These are phyloP conservation scores for Drosophila lini DNA, from an alignment of 1,140 invertebrate species.

Conservation along the genomic window DNA sequence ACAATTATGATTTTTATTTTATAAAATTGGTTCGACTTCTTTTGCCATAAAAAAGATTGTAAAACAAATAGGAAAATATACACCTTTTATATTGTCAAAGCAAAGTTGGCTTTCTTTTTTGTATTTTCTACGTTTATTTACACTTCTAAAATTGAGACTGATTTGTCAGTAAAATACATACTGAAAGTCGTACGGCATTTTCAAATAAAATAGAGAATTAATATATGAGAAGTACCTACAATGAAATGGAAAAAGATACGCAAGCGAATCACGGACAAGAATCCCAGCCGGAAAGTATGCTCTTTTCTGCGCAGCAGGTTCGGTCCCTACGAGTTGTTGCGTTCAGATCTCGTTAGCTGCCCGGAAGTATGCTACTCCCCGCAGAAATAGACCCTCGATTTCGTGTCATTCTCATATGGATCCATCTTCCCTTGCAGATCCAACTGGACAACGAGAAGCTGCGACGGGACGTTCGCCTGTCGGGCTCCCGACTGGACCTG, in stretches of 20 bases:
- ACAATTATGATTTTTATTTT: too few relatives aligned
- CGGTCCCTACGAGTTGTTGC: slow-evolving; percentile 2
- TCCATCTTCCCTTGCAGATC: slow-evolving; percentile 55
- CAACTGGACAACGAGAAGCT: slow-evolving; percentile 84
- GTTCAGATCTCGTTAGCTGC: background rate
- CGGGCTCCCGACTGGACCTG: slow-evolving; percentile 74
- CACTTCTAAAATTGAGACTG: background rate
- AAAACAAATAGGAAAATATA: too few relatives aligned
- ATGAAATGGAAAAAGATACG: slow-evolving; percentile 30
- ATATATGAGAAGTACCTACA: background rate
- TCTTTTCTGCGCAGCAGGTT: background rate
- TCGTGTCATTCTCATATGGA: background rate
- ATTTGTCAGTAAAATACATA: background rate
- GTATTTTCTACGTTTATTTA: background rate
- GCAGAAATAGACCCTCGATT: too few relatives aligned
- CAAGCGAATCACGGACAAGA: background rate
- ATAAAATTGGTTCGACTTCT: too few relatives aligned
- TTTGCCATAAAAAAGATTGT: too few relatives aligned
- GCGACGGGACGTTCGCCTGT: slow-evolving; percentile 75
- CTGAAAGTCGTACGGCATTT: background rate
- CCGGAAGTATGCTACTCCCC: slow-evolving; percentile 41
- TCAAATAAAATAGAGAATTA: background rate
- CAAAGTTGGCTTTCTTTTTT: background rate
- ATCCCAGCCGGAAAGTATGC: slow-evolving; percentile 28
- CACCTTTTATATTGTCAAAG: too few relatives aligned